Percentiles rank a stretch among this genome's conserved stretches.
Evolutionary conservation across 2,113 vertebrate genomes (phyloP).

Genomic region (Brachyhypopomus gauderio): DNA sequence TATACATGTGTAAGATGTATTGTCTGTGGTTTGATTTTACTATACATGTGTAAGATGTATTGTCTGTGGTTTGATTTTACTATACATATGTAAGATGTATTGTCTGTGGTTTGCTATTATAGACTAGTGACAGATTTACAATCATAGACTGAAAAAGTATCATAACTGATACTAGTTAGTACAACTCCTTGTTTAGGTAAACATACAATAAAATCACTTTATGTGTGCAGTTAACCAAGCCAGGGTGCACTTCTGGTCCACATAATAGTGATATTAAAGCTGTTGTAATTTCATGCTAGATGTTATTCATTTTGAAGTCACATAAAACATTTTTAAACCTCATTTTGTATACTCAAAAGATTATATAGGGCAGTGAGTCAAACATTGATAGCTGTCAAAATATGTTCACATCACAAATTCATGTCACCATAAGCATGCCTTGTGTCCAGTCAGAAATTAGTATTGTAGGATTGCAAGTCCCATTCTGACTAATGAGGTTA

Average conservation of each 20-base stretch:
- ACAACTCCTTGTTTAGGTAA: not conserved
- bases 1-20: not conserved
- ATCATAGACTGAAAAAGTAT: not conserved
- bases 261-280: not conserved
- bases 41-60: not conserved
- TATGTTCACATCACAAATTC: too few species aligned
- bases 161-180: not conserved
- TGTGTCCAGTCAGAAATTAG: too few species aligned
- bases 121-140: not conserved
- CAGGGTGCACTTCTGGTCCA: not conserved
- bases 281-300: not conserved
- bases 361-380: too few species aligned
- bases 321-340: too few species aligned
- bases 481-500: too few species aligned
- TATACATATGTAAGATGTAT: not conserved
- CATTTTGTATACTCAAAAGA: too few species aligned
- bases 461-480: too few species aligned
- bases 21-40: not conserved
- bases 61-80: too few species aligned
- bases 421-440: too few species aligned
- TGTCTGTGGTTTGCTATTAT: too few species aligned
- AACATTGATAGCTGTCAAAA: too few species aligned
- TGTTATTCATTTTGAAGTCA: not conserved
- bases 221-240: too few species aligned
- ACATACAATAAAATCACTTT: not conserved